These are phyloP conservation scores for Callorhinus ursinus DNA, from an alignment of 2,113 vertebrate genomes.

Conservation along the genomic window DNA sequence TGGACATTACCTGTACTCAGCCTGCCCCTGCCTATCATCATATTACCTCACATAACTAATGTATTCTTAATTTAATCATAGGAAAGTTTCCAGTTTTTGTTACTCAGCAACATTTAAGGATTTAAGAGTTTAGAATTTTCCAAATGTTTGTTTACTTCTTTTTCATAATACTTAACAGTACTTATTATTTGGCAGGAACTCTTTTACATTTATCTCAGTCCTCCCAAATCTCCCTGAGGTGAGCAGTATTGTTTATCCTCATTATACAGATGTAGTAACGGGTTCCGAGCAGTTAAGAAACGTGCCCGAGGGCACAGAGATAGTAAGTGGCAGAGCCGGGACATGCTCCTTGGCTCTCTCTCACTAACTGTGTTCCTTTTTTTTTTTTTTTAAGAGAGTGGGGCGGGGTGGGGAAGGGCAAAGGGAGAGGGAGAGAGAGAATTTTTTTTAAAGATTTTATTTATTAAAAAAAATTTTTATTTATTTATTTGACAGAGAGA, in stretches of 20 bases:
- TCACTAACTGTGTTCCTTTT: not conserved
- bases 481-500: no score
- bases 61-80: not conserved
- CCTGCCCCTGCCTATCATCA: not conserved
- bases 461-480: no score
- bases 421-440: not conserved
- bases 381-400: not conserved
- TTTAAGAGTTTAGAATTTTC: not conserved
- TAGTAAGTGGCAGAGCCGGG: not conserved
- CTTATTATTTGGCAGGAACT: not conserved
- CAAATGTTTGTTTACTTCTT: not conserved
- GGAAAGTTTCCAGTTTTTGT: not conserved
- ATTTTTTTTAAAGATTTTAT: not conserved
- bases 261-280: not conserved
- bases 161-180: slow-evolving; percentile 8
- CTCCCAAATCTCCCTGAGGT: not conserved
- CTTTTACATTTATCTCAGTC: not conserved
- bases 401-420: not conserved
- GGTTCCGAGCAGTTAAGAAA: not conserved
- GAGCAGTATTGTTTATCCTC: not conserved
- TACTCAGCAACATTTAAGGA: not conserved
- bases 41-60: not conserved
- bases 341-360: not conserved
- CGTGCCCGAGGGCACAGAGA: not conserved
- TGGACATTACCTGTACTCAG: not conserved